Evolutionary conservation across 2,888 invertebrate genomes (phyloP), one percentile per base, ranked within the genome.

Genomic region (Synanthedon vespiformis): DNA sequence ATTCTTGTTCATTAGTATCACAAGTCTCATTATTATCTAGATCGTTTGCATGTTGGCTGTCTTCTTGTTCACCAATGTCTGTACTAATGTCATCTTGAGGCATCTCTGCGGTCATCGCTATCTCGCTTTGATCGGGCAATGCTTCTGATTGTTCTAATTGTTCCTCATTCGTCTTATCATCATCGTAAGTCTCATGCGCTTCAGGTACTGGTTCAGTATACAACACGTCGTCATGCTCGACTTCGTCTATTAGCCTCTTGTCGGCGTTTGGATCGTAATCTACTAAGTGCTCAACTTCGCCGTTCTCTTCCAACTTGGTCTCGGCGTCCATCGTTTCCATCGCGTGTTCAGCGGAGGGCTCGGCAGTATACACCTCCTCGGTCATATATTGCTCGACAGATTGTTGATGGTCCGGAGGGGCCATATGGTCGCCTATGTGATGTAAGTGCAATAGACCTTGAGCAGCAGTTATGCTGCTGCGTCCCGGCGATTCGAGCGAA

Each of bases 401-500:
- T 47, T 81, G 78, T 47, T 72, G 72, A 40, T 77, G 76, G 40
- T 81, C 77, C 6, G 72, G 52, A 40, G 72, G 65, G 6, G 73
- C 66, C 13, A 80, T 63, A 52, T 78, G 80, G 55, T 79, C 78
- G 14, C 81, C 81, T 61, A 81, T 75, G 56, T 78, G 77, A 55
- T 80, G 84, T n/a, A 85, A 59, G 56, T 84, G 83, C 14, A 86
- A 63, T 34, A 86, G 67, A 1, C 86, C 85, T 53, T 86, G 84
- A 5, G 86, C 81, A 2, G 85, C 85, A 5, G 80, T 78, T 56
- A 84, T 80, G 60, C 83, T 82, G 61, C 79, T 83, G 12, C 77
- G 74, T 22, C 80, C 77, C n/a, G 85, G 83, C 27, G 80, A 84
- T 61, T 77, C 87, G 40, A 92, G 80, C 40, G 92, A 90, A 61